Evolutionary conservation across 2,797 vertebrate species (phyloP).

Genomic region (Petrocephalus schoutedeni): DNA sequence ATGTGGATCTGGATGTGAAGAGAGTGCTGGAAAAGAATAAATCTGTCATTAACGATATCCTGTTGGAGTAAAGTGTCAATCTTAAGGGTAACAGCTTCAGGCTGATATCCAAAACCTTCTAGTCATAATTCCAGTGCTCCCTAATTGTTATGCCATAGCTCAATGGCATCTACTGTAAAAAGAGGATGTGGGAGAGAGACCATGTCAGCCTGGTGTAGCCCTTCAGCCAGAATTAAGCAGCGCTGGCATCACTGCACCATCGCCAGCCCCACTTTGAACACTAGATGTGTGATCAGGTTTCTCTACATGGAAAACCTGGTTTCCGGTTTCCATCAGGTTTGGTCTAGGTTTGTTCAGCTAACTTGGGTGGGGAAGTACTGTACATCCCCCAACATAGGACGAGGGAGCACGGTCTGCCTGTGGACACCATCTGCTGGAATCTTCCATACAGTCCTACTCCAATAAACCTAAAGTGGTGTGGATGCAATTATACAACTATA

Average conservation of each 20-base stretch:
- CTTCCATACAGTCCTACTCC: background rate
- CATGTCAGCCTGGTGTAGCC: background rate
- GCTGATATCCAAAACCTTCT: background rate
- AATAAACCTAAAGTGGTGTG: background rate
- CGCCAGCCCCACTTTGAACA: background rate
- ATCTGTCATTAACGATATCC: background rate
- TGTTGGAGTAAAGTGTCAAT: background rate
- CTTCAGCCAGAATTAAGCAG: too few relatives aligned
- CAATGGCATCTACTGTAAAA: background rate
- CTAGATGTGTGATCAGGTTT: background rate
- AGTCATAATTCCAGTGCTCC: background rate
- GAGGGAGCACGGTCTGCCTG: background rate
- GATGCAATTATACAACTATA: background rate
- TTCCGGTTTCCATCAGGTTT: background rate
- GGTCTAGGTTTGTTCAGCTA: background rate
- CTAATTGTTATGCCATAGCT: background rate
- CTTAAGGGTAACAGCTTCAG: background rate
- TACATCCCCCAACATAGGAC: background rate
- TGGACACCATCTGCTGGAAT: background rate
- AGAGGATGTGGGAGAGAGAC: background rate
- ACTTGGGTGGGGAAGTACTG: background rate
- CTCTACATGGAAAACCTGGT: slow-evolving; percentile 1
- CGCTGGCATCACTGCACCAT: background rate
- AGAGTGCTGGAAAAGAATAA: background rate
- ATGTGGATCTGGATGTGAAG: background rate